Conservation (phyloP, 2,113 vertebrate species). For the Connochaetes taurinus region DNA sequence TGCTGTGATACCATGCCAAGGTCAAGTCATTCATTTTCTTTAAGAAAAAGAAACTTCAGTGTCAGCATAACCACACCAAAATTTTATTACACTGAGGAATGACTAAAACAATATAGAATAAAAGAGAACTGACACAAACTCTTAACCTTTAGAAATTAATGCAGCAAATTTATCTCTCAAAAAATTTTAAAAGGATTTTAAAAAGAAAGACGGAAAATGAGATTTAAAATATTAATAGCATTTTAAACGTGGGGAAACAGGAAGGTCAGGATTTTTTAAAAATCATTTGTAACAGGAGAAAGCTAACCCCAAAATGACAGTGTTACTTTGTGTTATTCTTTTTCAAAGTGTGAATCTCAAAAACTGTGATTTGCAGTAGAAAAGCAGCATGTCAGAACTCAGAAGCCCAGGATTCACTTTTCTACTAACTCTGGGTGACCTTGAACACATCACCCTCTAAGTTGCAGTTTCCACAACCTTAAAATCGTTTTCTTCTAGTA, state of each 20-base stretch:
- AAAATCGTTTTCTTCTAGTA: neutral
- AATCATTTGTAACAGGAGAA: neutral
- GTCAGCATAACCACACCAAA: slow-evolving; percentile 13
- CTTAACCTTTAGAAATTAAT: slow-evolving; percentile 41
- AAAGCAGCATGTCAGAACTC: neutral
- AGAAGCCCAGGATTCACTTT: neutral
- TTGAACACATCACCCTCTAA: neutral
- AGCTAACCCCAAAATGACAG: neutral
- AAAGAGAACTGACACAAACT: slow-evolving; percentile 32
- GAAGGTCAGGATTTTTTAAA: neutral
- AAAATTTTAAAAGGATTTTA: slow-evolving; percentile 28
- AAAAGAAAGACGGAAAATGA: slow-evolving; percentile 29
- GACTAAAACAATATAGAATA: slow-evolving; percentile 11
- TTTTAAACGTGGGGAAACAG: slow-evolving; percentile 39
- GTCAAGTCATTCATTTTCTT: slow-evolving; percentile 15
- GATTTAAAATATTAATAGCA: slow-evolving; percentile 41
- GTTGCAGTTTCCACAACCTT: slow-evolving; percentile 7
- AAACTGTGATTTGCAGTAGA: neutral
- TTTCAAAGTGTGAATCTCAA: slow-evolving; percentile 21
- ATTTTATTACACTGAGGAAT: neutral
- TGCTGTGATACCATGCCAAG: neutral
- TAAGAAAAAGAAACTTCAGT: slow-evolving; percentile 2
- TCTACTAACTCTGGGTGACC: slow-evolving; percentile 31
- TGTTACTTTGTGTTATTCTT: neutral
- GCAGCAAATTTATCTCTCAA: neutral